phyloP scores from a whole-genome alignment of 2,797 vertebrate genomes.

The Propithecus perrieri region DNA sequence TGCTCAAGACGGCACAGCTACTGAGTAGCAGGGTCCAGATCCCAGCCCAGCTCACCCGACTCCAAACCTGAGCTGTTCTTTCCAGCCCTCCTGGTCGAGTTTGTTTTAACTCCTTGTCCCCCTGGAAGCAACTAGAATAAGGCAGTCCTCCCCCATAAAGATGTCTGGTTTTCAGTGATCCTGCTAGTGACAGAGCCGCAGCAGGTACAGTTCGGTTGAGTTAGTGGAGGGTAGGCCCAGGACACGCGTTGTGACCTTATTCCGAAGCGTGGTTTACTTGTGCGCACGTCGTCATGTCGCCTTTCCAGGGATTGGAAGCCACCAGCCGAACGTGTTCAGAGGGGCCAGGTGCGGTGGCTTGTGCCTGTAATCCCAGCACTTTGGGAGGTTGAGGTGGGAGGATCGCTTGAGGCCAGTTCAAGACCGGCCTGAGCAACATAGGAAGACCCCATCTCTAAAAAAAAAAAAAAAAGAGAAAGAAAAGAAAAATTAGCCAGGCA shows the following conservation, averaged over 20 bases:
- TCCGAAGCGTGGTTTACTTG: accelerated
- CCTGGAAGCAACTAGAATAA: neutral
- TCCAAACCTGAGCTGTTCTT: neutral
- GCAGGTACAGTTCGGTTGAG: accelerated
- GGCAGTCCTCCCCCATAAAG: neutral
- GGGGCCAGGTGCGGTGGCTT: neutral
- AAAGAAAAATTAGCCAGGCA: neutral
- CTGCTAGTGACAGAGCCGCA: neutral
- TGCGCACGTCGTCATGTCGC: accelerated
- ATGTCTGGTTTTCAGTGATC: accelerated
- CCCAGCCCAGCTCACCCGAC: neutral
- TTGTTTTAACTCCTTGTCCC: neutral
- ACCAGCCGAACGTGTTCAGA: neutral
- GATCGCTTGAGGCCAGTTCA: neutral
- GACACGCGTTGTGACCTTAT: neutral
- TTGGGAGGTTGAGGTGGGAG: neutral
- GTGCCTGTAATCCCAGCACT: neutral
- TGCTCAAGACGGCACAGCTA: neutral
- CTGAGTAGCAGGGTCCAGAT: neutral
- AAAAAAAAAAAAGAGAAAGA: neutral
- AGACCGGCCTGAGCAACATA: neutral
- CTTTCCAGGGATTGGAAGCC: neutral
- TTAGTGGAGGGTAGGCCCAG: neutral
- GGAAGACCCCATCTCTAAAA: neutral
- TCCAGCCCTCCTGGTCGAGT: too few relatives aligned